Evolutionary conservation across 2,113 vertebrate species (phyloP).

Genomic region (Hypomesus transpacificus): DNA sequence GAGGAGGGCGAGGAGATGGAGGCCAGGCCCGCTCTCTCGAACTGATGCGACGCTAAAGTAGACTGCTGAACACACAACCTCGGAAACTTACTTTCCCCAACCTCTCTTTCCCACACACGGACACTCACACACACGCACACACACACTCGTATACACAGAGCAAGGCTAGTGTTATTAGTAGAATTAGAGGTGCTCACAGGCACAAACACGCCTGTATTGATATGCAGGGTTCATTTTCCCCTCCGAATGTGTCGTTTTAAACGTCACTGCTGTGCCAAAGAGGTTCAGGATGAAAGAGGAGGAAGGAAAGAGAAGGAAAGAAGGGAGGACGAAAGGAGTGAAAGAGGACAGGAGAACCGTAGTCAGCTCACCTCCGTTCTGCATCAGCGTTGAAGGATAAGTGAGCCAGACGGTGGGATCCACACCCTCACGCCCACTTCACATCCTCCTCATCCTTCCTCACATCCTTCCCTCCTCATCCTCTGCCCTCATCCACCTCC

Average conservation of each 20-base stretch:
- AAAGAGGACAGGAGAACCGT: background rate
- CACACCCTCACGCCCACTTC: conserved; percentile 7
- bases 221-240: conserved; percentile 5
- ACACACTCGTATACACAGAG: conserved; percentile 20
- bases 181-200: conserved; percentile 18
- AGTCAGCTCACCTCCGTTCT: conserved; percentile 6
- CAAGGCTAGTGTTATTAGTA: conserved; percentile 1
- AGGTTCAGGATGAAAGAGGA: background rate
- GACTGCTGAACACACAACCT: conserved; percentile 54
- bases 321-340: background rate
- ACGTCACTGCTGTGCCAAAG: conserved; percentile 43
- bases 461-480: background rate
- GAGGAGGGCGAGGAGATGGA: conserved; percentile 70
- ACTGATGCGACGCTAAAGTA: conserved; percentile 52
- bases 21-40: conserved; percentile 62
- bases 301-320: conserved; percentile 9
- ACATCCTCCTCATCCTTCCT: background rate
- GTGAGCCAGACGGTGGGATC: no score
- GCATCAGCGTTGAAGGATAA: background rate
- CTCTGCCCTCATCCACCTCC: background rate
- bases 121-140: conserved; percentile 19
- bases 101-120: background rate
- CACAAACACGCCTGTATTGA: conserved; percentile 11
- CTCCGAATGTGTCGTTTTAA: conserved; percentile 13
- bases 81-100: background rate